These are phyloP conservation scores for Anas georgica DNA, from an alignment of 2,797 vertebrate genomes.

Conservation along the genomic window DNA sequence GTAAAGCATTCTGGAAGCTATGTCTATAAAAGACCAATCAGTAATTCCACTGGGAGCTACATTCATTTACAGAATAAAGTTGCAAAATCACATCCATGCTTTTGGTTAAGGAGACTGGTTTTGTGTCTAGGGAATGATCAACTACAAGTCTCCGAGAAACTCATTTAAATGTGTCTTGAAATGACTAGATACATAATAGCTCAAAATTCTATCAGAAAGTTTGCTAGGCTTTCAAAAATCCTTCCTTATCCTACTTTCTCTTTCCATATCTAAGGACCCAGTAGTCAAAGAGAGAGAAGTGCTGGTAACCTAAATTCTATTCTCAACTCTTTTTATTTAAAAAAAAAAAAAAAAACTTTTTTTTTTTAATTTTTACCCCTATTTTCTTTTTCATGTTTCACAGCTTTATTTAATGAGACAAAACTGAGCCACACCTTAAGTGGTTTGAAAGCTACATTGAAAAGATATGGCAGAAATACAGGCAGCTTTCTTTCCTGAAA, in stretches of 20 bases:
- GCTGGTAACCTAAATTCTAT: neutral
- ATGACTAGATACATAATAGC: neutral
- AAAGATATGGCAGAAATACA: neutral
- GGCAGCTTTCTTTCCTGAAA: neutral
- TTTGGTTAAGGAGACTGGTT: neutral
- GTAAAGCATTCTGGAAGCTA: neutral
- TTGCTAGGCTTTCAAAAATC: neutral
- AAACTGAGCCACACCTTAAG: neutral
- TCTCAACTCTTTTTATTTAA: rapidly evolving
- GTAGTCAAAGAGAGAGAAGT: neutral
- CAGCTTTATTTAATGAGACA: neutral
- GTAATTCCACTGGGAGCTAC: neutral
- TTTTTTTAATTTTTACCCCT: too few relatives aligned
- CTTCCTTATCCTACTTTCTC: neutral
- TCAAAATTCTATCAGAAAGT: neutral
- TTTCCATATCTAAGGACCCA: neutral
- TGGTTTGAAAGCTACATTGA: neutral
- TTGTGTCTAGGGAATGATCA: neutral
- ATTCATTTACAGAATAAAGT: neutral
- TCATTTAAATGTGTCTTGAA: neutral
- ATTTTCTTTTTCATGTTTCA: neutral
- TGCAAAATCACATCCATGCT: neutral
- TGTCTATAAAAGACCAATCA: neutral
- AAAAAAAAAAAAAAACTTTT: too few relatives aligned
- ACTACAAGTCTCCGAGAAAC: neutral